phyloP scores from a whole-genome alignment of 1,140 invertebrate species.

The Gyrodactylus bullatarudis region DNA sequence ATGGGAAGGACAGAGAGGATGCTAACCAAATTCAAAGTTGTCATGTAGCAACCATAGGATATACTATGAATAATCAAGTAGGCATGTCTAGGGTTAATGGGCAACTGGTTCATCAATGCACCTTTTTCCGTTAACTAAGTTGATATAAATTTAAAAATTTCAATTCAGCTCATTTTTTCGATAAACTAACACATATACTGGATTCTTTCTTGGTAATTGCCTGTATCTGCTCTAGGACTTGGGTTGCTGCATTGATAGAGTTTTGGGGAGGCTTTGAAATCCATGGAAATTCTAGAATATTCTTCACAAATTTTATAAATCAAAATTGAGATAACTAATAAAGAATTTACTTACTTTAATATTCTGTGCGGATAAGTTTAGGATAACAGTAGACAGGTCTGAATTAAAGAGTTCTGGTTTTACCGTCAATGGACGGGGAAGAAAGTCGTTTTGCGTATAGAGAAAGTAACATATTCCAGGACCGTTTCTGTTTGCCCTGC shows the following conservation, averaged over 20 bases:
- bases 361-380: neutral
- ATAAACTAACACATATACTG: neutral
- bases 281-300: constrained; percentile 1
- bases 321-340: neutral
- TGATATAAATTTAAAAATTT: neutral
- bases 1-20: neutral
- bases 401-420: neutral
- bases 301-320: neutral
- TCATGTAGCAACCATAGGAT: neutral
- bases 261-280: neutral
- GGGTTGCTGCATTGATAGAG: neutral
- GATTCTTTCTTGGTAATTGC: neutral
- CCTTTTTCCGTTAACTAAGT: neutral
- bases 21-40: neutral
- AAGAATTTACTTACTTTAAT: neutral
- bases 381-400: neutral
- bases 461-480: constrained; percentile 76
- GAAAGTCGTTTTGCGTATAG: constrained; percentile 24
- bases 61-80: neutral
- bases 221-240: neutral
- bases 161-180: neutral
- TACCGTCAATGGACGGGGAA: neutral
- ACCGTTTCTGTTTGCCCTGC: constrained; percentile 16
- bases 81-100: neutral
- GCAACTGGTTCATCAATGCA: neutral